Conservation (phyloP, 1,140 invertebrate genomes). For the silkworm (Bombyx mori) region DNA sequence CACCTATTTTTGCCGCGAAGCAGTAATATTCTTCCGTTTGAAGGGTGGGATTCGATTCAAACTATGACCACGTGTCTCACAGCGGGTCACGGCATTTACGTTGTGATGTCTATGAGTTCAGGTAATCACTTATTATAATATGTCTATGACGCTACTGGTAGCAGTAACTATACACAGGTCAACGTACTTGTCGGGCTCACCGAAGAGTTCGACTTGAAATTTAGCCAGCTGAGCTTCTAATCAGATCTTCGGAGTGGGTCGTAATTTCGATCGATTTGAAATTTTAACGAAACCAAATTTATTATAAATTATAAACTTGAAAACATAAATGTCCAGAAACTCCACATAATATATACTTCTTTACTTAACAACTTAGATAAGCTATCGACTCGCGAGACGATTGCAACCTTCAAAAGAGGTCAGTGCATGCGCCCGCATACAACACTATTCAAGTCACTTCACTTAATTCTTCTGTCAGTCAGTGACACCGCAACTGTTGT, state of each 20-base stretch:
- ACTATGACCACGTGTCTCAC: too few relatives aligned
- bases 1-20: too few relatives aligned
- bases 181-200: too few relatives aligned
- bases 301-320: not conserved
- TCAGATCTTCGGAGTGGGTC: not conserved
- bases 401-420: slow-evolving; percentile 17
- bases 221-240: too few relatives aligned
- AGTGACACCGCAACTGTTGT: slow-evolving; percentile 7
- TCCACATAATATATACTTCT: not conserved
- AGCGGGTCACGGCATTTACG: too few relatives aligned
- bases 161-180: too few relatives aligned
- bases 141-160: too few relatives aligned
- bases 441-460: slow-evolving; percentile 4
- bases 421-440: slow-evolving; percentile 13
- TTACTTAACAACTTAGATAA: slow-evolving; percentile 7
- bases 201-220: too few relatives aligned
- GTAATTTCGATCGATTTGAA: not conserved
- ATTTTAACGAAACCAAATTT: not conserved
- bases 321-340: slow-evolving; percentile 2
- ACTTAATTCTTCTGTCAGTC: not conserved
- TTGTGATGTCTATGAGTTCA: too few relatives aligned
- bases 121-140: too few relatives aligned
- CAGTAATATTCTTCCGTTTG: too few relatives aligned
- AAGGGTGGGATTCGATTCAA: too few relatives aligned
- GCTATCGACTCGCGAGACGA: slow-evolving; percentile 11